These are phyloP conservation scores for Xylocampa areola DNA, from an alignment of 2,888 invertebrate species.

Conservation along the genomic window DNA sequence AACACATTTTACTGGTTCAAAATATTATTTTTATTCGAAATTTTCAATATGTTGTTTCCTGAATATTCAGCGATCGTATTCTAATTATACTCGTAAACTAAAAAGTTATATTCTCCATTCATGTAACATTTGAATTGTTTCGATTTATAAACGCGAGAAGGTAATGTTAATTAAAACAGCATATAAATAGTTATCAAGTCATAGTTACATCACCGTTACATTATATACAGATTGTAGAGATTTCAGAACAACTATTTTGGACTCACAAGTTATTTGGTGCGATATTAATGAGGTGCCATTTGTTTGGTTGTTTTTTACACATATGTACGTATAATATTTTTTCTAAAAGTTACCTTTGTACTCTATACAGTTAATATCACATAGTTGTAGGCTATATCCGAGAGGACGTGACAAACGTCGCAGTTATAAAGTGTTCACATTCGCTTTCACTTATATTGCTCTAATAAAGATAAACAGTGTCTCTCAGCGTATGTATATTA, in stretches of 20 bases:
- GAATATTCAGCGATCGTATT: conserved; percentile 50
- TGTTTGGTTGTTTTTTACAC: conserved; percentile 85
- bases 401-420: conserved; percentile 28
- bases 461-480: conserved; percentile 26
- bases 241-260: conserved; percentile 60
- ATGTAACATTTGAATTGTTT: conserved; percentile 29
- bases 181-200: conserved; percentile 8
- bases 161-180: conserved; percentile 20
- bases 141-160: conserved; percentile 26
- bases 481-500: conserved; percentile 17
- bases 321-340: conserved; percentile 77
- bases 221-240: conserved; percentile 49
- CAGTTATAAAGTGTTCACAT: conserved; percentile 31
- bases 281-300: conserved; percentile 85
- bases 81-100: conserved; percentile 52
- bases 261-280: conserved; percentile 78
- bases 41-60: conserved; percentile 44
- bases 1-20: conserved; percentile 71
- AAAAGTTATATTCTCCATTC: conserved; percentile 45
- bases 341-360: conserved; percentile 80
- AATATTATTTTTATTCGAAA: conserved; percentile 38
- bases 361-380: conserved; percentile 63
- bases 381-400: conserved; percentile 55
- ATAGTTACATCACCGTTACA: conserved; percentile 15
- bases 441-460: conserved; percentile 12